A percentile compares a stretch with the other conserved stretches of the same genome.
phyloP scores from a whole-genome alignment of 2,888 invertebrate genomes.

The Drepanosiphum platanoidis region DNA sequence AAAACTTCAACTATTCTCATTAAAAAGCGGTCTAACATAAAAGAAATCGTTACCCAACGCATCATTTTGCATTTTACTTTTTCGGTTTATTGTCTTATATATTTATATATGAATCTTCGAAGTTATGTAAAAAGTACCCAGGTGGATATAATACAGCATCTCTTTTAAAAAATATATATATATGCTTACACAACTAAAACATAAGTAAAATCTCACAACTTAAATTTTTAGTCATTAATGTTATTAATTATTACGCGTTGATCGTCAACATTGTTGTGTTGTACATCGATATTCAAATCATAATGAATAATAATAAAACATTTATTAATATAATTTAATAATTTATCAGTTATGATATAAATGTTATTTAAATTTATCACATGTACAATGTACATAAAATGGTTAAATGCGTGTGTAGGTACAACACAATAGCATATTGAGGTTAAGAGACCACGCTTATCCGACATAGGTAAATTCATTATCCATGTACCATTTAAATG shows the following conservation, averaged over 20 bases:
- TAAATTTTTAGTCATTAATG: too few relatives aligned
- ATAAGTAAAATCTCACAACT: too few relatives aligned
- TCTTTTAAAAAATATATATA: too few relatives aligned
- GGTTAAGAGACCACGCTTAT: constrained; percentile 56
- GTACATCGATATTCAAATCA: too few relatives aligned
- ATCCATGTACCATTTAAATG: constrained; percentile 58
- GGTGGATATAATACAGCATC: too few relatives aligned
- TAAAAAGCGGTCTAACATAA: constrained; percentile 12
- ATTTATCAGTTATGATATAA: neutral
- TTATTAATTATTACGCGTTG: too few relatives aligned
- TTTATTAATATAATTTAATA: neutral
- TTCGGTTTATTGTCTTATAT: neutral
- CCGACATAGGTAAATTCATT: constrained; percentile 60
- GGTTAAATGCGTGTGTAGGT: constrained; percentile 15
- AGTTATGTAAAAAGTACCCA: neutral
- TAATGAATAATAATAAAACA: too few relatives aligned
- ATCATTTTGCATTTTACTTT: constrained; percentile 8
- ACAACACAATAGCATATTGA: constrained; percentile 45
- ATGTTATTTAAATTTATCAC: constrained; percentile 10
- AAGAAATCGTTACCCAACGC: constrained; percentile 18
- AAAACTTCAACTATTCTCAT: neutral
- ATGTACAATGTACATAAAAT: constrained; percentile 2
- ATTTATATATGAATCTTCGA: neutral
- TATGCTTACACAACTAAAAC: too few relatives aligned
- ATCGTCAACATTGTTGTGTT: too few relatives aligned